phyloP scores from a whole-genome alignment of 2,113 vertebrate genomes.

The Chaenogobius annularis region DNA sequence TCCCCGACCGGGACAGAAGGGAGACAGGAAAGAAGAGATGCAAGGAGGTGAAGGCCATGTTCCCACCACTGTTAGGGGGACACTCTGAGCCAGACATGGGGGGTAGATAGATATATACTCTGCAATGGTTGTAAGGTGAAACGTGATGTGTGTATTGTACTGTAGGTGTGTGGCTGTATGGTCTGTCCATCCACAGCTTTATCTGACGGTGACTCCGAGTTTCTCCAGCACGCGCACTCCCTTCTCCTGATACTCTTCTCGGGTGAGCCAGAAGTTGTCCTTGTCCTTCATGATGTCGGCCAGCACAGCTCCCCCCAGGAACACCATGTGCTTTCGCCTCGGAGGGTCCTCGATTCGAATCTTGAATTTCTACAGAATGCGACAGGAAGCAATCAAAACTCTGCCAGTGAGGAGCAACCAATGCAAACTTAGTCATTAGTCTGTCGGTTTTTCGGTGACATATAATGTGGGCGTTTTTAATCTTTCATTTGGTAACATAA shows the following conservation, averaged over 20 bases:
- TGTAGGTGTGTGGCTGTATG: constrained; percentile 54
- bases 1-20: constrained; percentile 43
- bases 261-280: constrained; percentile 99
- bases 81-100: constrained; percentile 45
- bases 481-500: constrained; percentile 4
- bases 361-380: constrained; percentile 90
- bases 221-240: constrained; percentile 96
- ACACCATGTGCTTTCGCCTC: constrained; percentile 98
- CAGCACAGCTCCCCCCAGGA: constrained; percentile 92
- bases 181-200: constrained; percentile 75
- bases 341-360: constrained; percentile 96
- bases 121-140: constrained; percentile 62
- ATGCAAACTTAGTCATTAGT: not conserved
- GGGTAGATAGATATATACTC: constrained; percentile 69
- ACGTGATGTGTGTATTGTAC: constrained; percentile 39
- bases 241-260: constrained; percentile 97
- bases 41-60: constrained; percentile 32
- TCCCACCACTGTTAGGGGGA: constrained; percentile 44
- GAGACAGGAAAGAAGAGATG: constrained; percentile 15
- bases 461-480: not conserved
- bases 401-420: not conserved
- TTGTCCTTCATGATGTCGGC: constrained; percentile 99
- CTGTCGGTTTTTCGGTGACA: not conserved
- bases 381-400: constrained; percentile 3
- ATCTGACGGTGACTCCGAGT: constrained; percentile 98